Conservation (phyloP, 1,140 invertebrate genomes). For the Periplaneta americana region DNA sequence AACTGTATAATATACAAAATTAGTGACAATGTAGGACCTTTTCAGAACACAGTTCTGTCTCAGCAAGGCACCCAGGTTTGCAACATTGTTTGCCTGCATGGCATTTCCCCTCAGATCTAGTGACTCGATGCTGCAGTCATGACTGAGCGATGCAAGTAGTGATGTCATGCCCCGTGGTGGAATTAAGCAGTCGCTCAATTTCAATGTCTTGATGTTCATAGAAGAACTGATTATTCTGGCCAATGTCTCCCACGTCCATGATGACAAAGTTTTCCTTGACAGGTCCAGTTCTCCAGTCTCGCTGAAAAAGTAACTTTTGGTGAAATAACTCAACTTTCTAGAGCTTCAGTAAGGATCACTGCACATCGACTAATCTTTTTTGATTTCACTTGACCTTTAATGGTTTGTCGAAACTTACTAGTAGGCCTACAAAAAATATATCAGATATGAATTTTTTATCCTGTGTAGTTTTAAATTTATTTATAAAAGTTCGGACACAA, state of each 20-base stretch:
- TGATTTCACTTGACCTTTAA: too few relatives aligned
- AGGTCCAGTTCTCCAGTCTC: conserved; percentile 3
- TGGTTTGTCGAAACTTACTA: too few relatives aligned
- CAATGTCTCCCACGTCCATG: conserved; percentile 7
- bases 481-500: background rate
- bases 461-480: background rate
- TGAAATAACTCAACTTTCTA: background rate
- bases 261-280: background rate
- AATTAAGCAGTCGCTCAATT: conserved; percentile 36
- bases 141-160: conserved; percentile 32
- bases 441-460: too few relatives aligned
- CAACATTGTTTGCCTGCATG: conserved; percentile 31
- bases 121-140: conserved; percentile 32
- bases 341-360: background rate
- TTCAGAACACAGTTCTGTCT: conserved; percentile 32
- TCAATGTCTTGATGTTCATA: background rate
- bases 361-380: too few relatives aligned
- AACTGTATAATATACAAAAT: too few relatives aligned
- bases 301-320: background rate
- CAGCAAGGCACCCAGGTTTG: conserved; percentile 34
- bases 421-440: background rate
- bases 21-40: too few relatives aligned
- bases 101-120: conserved; percentile 41
- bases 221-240: conserved; percentile 6
- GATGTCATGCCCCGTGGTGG: conserved; percentile 29